Evolutionary conservation across 2,797 vertebrate genomes (phyloP), one percentile per base, ranked within the genome.

Genomic region (Hyperoplus immaculatus): DNA sequence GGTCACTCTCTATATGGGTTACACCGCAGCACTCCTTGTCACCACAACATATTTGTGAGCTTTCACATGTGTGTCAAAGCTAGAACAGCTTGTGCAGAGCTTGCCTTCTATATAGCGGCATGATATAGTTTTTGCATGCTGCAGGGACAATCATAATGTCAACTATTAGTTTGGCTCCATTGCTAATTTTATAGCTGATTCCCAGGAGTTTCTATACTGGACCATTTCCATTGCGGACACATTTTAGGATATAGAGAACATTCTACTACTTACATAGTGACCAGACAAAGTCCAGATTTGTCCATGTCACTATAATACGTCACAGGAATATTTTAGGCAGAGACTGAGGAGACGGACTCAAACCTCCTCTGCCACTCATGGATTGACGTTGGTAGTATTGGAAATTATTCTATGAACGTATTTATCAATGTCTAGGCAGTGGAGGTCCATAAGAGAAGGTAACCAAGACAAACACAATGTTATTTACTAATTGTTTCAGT

Each of bases 1-100:
- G 11, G 82, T 85, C 70, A 81, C 92, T 87, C 80, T 80, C 53
- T 81, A 8, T 72, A 36, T 50, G 21, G 42, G 49, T 50, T 72
- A 58, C 65, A 70, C 72, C 0, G 5, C 56, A 68, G 47, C 83
- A 75, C 81, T 77, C 60, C 85, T 46, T 74, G 70, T 77, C 71
- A 83, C 29, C 29, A 46, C 69, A 69, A 15, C 46, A 7, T 64
- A 54, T 84, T 59, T 55, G 50, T 70, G 5, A 69, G 45, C 1
- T 42, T 46, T 58, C 41, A 63, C 3, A 57, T 11, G 7, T 8
- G 38, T 59, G 12, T 46, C 49, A 15, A 50, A 54, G 38, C 53
- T 4, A 45, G 12, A 69, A 18, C 46, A 12, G 11, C 15, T 13
- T 72, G 43, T 59, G 58, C 53, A n/a, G 36, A 38, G 36, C 12